Conservation (phyloP, 2,113 vertebrate genomes). For the Rana temporaria region DNA sequence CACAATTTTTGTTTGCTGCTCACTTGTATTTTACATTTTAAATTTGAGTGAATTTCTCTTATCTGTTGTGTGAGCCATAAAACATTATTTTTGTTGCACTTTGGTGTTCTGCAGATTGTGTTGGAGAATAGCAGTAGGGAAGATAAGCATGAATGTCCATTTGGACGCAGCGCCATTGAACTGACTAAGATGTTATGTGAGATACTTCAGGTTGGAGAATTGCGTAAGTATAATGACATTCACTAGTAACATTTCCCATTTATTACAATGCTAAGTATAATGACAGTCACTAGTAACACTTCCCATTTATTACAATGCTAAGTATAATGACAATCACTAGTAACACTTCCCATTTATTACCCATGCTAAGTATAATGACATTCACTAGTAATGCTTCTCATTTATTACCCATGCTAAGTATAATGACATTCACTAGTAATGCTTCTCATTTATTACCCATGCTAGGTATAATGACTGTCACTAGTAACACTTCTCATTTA, state of each 20-base stretch:
- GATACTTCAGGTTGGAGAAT: slow-evolving; percentile 94
- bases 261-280: not conserved
- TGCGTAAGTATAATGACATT: slow-evolving; percentile 81
- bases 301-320: not conserved
- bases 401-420: too few relatives aligned
- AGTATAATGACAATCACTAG: too few relatives aligned
- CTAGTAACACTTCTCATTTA: too few relatives aligned
- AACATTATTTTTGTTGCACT: not conserved
- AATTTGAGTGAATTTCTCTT: not conserved
- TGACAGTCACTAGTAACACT: not conserved
- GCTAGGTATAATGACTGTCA: too few relatives aligned
- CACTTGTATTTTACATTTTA: not conserved
- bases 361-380: too few relatives aligned
- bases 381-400: too few relatives aligned
- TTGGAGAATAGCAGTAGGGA: slow-evolving; percentile 97
- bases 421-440: too few relatives aligned
- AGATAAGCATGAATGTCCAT: slow-evolving; percentile 96
- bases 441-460: too few relatives aligned
- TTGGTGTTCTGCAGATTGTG: slow-evolving; percentile 80
- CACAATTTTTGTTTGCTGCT: too few relatives aligned
- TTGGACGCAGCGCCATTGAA: slow-evolving; percentile 96
- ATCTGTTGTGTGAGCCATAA: not conserved
- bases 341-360: too few relatives aligned
- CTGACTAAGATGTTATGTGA: slow-evolving; percentile 95
- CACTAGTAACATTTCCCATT: not conserved